A percentile compares a stretch with the other conserved stretches of the same genome.
These are phyloP conservation scores for Gavialis gangeticus DNA, from an alignment of 2,113 vertebrate genomes.

Conservation along the genomic window DNA sequence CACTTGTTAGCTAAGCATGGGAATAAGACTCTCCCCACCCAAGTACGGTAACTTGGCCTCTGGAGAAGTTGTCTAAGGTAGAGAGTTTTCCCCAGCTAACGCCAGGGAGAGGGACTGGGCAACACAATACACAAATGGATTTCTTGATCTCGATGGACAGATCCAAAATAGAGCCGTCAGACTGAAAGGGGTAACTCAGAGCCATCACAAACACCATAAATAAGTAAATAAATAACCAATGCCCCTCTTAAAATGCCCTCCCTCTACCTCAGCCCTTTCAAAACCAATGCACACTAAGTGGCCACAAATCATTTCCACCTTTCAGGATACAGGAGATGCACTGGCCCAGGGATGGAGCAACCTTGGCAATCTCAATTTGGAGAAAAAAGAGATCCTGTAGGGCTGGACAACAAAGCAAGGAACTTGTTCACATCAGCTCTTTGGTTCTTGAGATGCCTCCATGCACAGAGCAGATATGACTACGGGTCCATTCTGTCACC, in stretches of 20 bases:
- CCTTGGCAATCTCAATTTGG: background rate
- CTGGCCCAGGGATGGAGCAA: background rate
- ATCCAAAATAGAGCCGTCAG: background rate
- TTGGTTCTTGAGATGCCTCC: background rate
- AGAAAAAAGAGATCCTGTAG: background rate
- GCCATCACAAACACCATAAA: background rate
- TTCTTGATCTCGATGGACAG: background rate
- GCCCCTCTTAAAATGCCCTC: too few species aligned
- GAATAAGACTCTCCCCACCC: background rate
- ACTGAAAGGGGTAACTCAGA: background rate
- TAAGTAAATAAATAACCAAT: background rate
- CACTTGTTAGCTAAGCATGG: background rate
- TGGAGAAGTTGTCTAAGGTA: background rate
- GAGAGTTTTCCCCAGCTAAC: background rate
- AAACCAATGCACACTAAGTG: background rate
- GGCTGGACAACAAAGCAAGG: background rate
- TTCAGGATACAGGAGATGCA: background rate
- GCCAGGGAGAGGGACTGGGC: background rate
- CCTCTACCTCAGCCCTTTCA: background rate
- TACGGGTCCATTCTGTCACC: background rate
- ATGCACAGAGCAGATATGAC: background rate
- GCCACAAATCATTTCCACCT: background rate
- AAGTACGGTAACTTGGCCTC: accelerated
- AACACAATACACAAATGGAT: background rate
- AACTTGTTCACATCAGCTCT: background rate